A percentile compares a stretch with the other conserved stretches of the same genome.
phyloP scores from a whole-genome alignment of 2,888 invertebrate species.

The Tenthredo notha region DNA sequence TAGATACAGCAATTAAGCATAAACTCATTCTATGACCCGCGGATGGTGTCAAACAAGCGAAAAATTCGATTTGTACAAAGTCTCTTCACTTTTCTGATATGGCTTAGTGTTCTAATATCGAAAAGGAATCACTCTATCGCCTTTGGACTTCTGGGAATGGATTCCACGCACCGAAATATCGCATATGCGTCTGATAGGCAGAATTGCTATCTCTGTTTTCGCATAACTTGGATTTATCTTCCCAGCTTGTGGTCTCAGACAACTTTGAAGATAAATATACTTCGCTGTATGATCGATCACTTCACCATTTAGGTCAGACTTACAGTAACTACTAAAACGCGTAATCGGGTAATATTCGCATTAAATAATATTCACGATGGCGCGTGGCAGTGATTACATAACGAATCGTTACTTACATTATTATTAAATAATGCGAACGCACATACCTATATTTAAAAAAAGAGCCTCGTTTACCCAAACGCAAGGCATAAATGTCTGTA shows the following conservation, averaged over 20 bases:
- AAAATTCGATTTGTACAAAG: not conserved
- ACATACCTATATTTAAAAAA: not conserved
- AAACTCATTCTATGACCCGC: not conserved
- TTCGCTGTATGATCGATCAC: not conserved
- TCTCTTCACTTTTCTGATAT: not conserved
- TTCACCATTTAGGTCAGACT: conserved; percentile 22
- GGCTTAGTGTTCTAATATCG: too few relatives aligned
- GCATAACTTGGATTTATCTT: not conserved
- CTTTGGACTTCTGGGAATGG: not conserved
- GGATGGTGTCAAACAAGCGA: not conserved
- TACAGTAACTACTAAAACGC: not conserved
- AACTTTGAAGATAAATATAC: conserved; percentile 13
- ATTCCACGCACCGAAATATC: not conserved
- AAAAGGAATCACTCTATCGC: not conserved
- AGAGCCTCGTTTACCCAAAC: not conserved
- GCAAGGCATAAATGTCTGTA: not conserved
- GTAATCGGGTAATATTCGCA: not conserved
- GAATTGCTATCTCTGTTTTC: conserved; percentile 8
- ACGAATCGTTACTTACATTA: not conserved
- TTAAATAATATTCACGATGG: conserved; percentile 1
- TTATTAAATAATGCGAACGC: not conserved
- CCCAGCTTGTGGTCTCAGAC: conserved; percentile 33
- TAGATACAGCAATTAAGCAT: not conserved
- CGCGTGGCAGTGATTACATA: not conserved
- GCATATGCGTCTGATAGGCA: not conserved